Conservation (phyloP, 2,113 vertebrate genomes). For the human (Homo sapiens) region GRCh38 chr5:140938501-140939000, state of each 20-base stretch:
- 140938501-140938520: not conserved
- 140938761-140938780: too few species aligned
- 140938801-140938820: too few species aligned
- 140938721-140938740: too few species aligned
- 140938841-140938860: too few species aligned
- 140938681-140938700: conserved; percentile 9
- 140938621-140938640: not conserved
- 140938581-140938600: not conserved
- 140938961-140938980: not conserved
- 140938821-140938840: too few species aligned
- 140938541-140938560: conserved; percentile 32
- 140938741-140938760: too few species aligned
- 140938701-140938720: not conserved
- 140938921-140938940: not conserved
- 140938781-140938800: too few species aligned
- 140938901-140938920: too few species aligned
- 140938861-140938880: too few species aligned
- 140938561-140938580: not conserved
- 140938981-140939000: not conserved
- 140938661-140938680: not conserved
- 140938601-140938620: not conserved
- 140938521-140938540: not conserved
- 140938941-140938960: not conserved
- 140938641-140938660: not conserved
- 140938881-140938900: too few species aligned